Conservation (phyloP, 1,140 invertebrate genomes). For the Drosophila azteca region DNA sequence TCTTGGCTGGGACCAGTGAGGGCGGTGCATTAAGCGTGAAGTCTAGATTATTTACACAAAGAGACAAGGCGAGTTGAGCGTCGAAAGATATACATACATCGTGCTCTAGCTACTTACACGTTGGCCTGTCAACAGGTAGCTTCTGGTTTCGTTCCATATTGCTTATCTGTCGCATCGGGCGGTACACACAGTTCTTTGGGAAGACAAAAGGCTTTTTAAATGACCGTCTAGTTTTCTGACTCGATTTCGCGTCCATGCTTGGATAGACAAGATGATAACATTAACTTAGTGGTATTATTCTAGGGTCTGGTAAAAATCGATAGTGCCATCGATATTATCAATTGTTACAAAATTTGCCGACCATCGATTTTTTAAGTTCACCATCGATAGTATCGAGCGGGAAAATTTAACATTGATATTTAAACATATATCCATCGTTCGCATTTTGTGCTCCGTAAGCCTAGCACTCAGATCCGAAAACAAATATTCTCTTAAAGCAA, state of each 20-base stretch:
- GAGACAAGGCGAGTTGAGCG: background rate
- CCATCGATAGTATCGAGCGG: no score
- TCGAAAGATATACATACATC: background rate
- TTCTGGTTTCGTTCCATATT: slow-evolving; percentile 65
- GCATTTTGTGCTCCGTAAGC: no score
- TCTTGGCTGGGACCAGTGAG: slow-evolving; percentile 94
- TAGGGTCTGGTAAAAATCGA: no score
- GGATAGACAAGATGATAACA: no score
- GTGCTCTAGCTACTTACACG: slow-evolving; percentile 34
- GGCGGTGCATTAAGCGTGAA: slow-evolving; percentile 94
- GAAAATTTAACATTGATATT: no score
- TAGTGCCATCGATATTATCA: no score
- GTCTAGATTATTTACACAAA: slow-evolving; percentile 84
- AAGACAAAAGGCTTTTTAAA: slow-evolving; percentile 61
- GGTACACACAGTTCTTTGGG: slow-evolving; percentile 62
- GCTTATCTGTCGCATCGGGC: slow-evolving; percentile 63
- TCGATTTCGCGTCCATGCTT: slow-evolving; percentile 42
- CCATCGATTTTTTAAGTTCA: no score
- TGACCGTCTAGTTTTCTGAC: slow-evolving; percentile 38
- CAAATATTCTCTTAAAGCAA: no score
- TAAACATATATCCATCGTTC: no score
- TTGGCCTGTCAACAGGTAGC: slow-evolving; percentile 39
- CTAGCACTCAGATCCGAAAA: no score
- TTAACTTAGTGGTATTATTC: no score
- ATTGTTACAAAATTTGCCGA: no score